Base-by-base conservation (phyloP, 1,140 invertebrate genomes). In the Hypothenemus hampei region DNA sequence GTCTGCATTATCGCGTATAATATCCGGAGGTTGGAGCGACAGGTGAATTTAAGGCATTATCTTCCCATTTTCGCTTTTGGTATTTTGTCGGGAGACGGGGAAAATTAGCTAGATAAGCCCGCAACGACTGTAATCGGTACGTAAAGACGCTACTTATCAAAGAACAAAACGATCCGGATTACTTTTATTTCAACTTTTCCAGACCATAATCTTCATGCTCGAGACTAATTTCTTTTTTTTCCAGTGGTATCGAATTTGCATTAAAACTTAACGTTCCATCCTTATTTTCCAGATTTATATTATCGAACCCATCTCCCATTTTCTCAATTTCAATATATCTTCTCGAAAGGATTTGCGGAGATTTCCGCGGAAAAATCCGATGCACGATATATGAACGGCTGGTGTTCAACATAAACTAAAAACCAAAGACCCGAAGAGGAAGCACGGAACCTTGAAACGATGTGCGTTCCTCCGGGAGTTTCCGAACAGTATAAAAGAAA, bases 41-140 rank as follows among this genome's bases (percentile, higher is more conserved):
- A 49, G 47, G 47, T 49, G 36, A 49, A 49, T 49, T 23, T 39
- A 49, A 49, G 21, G 36, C 19, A 49, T 49, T 49, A 49, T 49
- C 47, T 37, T 24, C 36, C 31, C 47, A 40, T 49, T 49, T 49
- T 18, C 16, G 20, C 47, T 37, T 24, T n/a, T 26, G 15, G 20
- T 39, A 22, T 40, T 49, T 39, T 26, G 33, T 19, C 21, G 29
- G 29, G 8, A 22, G 6, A 22, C 7, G 21, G 45, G 26, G 36
- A 48, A 48, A 11, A 13, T 31, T 31, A 8, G 26, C 26, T 31
- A n/a, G n/a, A n/a, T n/a, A n/a, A n/a, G n/a, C n/a, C n/a, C n/a
- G n/a, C n/a, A n/a, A n/a, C n/a, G n/a, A n/a, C n/a, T n/a, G n/a
- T n/a, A n/a, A n/a, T n/a, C n/a, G n/a, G n/a, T n/a, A n/a, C n/a